These are phyloP conservation scores for Eclectus roratus DNA, from an alignment of 2,113 vertebrate species.

Conservation along the genomic window DNA sequence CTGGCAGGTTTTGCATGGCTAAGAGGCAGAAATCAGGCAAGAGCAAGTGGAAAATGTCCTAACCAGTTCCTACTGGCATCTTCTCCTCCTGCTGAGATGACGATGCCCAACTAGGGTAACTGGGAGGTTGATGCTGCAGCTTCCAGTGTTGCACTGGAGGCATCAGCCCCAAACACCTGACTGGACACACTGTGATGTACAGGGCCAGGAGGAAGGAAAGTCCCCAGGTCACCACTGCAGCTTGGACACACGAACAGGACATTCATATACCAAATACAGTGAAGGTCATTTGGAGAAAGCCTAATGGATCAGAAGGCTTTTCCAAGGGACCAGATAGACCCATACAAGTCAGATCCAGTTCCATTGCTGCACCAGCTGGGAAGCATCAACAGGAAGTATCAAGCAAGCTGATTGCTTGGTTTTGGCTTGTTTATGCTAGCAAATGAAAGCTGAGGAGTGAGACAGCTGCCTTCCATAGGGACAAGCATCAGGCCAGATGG, in stretches of 20 bases:
- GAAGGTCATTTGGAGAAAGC: not conserved
- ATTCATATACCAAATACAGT: not conserved
- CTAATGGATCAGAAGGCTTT: not conserved
- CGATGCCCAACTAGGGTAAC: not conserved
- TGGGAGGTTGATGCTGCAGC: not conserved
- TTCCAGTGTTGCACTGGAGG: not conserved
- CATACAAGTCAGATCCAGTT: fast-evolving
- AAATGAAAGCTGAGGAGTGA: not conserved
- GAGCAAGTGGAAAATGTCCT: not conserved
- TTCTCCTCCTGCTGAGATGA: not conserved
- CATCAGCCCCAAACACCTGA: not conserved
- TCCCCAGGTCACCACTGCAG: not conserved
- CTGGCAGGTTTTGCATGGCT: not conserved
- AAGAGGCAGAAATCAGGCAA: not conserved
- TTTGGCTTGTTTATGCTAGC: not conserved
- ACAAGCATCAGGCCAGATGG: not conserved
- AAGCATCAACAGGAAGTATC: not conserved
- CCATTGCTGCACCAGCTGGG: not conserved
- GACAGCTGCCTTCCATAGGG: not conserved
- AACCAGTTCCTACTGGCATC: not conserved
- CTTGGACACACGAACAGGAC: not conserved
- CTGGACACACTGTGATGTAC: fast-evolving
- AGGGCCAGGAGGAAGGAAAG: not conserved
- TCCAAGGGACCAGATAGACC: not conserved
- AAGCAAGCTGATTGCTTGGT: fast-evolving